Conservation (phyloP, 2,113 vertebrate species). For the Callopanchax toddi region DNA sequence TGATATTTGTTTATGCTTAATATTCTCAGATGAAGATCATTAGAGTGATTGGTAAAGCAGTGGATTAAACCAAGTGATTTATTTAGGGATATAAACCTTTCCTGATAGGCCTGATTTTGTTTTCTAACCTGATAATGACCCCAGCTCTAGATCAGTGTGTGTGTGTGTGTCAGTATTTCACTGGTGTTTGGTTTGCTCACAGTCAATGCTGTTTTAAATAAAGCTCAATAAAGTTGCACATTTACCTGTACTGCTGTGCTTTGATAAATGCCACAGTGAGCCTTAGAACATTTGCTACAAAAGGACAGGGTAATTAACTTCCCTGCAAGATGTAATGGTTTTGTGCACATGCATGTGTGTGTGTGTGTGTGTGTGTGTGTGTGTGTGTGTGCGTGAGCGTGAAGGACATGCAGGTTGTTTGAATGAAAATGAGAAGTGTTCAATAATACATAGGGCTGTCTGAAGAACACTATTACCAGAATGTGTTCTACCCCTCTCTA, state of each 20-base stretch:
- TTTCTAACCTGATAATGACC: constrained; percentile 6
- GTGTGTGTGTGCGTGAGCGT: constrained; percentile 18
- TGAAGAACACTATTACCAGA: constrained; percentile 76
- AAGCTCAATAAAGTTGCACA: constrained; percentile 63
- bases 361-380: constrained; percentile 33
- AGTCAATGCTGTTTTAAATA: constrained; percentile 55
- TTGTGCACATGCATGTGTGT: constrained; percentile 21
- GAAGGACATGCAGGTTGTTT: constrained; percentile 76
- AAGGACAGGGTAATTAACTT: constrained; percentile 74
- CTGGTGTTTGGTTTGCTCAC: constrained; percentile 19
- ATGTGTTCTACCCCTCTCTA: constrained; percentile 77
- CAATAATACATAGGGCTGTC: constrained; percentile 79
- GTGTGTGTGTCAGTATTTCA: constrained; percentile 4
- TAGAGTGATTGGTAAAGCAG: too few relatives aligned
- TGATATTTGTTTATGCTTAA: too few relatives aligned
- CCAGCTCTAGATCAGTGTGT: neutral
- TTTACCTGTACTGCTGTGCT: constrained; percentile 59
- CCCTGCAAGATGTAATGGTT: constrained; percentile 59
- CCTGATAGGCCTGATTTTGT: too few relatives aligned
- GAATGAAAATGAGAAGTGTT: constrained; percentile 80
- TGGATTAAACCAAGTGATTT: too few relatives aligned
- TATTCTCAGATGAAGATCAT: too few relatives aligned
- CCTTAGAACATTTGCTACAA: constrained; percentile 71
- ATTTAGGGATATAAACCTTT: too few relatives aligned
- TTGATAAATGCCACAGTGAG: constrained; percentile 70